Conservation (phyloP, 1,140 invertebrate genomes). For the Melitaea cinxia region DNA sequence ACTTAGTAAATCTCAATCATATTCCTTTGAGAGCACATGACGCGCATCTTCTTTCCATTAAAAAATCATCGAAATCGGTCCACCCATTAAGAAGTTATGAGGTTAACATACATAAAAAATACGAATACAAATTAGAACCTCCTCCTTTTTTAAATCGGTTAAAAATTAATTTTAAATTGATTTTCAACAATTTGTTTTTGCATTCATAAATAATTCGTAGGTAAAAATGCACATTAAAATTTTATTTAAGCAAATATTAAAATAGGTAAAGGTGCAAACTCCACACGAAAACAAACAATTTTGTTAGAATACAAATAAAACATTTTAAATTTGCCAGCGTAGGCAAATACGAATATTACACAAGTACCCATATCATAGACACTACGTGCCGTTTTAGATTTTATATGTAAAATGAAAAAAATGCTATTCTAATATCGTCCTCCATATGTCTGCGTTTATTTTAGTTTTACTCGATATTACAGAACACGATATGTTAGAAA, state of each 20-base stretch:
- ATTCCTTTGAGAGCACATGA: no score
- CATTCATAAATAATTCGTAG: no score
- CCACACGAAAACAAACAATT: slow-evolving; percentile 28
- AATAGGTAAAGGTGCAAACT: slow-evolving; percentile 24
- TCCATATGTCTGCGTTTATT: slow-evolving; percentile 66
- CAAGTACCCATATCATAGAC: neutral
- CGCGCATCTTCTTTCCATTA: no score
- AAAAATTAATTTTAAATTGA: no score
- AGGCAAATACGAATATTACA: slow-evolving; percentile 27
- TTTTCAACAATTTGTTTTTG: no score
- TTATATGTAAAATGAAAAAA: slow-evolving; percentile 33
- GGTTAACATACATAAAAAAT: no score
- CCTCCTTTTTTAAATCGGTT: no score
- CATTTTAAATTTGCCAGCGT: slow-evolving; percentile 26
- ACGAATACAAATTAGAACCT: no score
- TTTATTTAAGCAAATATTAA: slow-evolving; percentile 11
- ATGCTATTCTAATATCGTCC: slow-evolving; percentile 38
- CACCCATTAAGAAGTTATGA: no score
- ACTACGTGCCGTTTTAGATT: slow-evolving; percentile 8
- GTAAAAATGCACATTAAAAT: neutral
- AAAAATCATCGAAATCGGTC: no score
- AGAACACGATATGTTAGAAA: neutral
- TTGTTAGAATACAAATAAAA: slow-evolving; percentile 26
- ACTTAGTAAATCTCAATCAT: no score
- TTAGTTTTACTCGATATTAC: slow-evolving; percentile 46